A percentile compares a stretch with the other conserved stretches of the same genome.
These are phyloP conservation scores for Temnothorax curvispinosus DNA, from an alignment of 1,140 invertebrate genomes.

Conservation along the genomic window DNA sequence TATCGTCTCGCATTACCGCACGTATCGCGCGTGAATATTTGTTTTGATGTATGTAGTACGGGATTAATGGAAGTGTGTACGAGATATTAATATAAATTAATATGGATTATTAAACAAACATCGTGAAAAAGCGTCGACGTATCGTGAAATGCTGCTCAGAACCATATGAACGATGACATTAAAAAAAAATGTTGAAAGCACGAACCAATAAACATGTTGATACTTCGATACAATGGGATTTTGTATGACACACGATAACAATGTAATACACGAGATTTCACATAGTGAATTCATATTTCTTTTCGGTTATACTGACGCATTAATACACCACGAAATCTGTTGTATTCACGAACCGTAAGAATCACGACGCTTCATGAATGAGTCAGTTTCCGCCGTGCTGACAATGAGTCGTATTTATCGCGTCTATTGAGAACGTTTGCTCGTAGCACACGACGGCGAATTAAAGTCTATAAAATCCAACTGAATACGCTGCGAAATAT, in stretches of 20 bases:
- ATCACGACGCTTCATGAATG: neutral
- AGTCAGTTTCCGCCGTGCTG: constrained; percentile 4
- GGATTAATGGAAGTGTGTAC: neutral
- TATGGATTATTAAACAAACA: constrained; percentile 18
- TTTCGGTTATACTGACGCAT: neutral
- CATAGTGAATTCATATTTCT: neutral
- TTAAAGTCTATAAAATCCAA: constrained; percentile 52
- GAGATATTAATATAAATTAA: constrained; percentile 37
- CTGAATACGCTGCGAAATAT: neutral
- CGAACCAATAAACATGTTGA: neutral
- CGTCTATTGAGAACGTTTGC: constrained; percentile 15
- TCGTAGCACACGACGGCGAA: neutral
- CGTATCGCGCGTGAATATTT: constrained; percentile 15
- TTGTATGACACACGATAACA: neutral
- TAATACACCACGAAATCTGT: constrained; percentile 8
- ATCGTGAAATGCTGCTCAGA: neutral
- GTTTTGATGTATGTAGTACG: neutral
- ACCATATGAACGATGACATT: neutral
- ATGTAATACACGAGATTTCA: neutral
- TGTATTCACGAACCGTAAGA: constrained; percentile 1
- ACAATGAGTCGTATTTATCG: neutral
- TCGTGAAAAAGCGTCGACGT: neutral
- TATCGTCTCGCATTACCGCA: constrained; percentile 1
- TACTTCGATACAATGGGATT: neutral
- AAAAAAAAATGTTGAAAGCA: neutral